Evolutionary conservation across 2,888 invertebrate genomes (phyloP).

Genomic region (Metalampra italica): DNA sequence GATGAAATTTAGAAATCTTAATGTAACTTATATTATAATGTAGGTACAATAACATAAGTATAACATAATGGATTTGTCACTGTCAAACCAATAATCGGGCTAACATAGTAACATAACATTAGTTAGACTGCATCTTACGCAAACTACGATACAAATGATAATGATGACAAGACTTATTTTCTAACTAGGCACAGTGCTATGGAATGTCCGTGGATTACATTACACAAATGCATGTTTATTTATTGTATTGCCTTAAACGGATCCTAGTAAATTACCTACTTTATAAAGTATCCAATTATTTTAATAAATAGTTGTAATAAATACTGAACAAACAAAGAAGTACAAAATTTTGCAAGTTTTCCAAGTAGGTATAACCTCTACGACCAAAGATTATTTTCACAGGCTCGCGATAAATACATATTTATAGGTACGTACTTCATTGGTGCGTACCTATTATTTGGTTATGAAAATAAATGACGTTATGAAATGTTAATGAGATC

Average conservation of each 20-base stretch:
- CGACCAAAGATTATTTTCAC: too few relatives aligned
- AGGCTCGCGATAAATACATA: too few relatives aligned
- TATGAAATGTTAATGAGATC: slow-evolving; percentile 11
- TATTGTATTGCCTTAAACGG: slow-evolving; percentile 2
- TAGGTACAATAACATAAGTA: too few relatives aligned
- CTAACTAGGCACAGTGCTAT: background rate
- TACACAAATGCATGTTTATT: background rate
- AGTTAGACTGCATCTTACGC: background rate
- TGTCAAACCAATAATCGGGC: too few relatives aligned
- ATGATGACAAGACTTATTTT: background rate
- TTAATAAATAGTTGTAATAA: background rate
- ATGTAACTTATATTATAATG: too few relatives aligned
- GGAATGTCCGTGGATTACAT: background rate
- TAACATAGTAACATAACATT: too few relatives aligned
- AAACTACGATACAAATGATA: background rate
- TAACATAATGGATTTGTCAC: too few relatives aligned
- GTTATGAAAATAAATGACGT: too few relatives aligned
- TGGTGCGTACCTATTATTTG: background rate
- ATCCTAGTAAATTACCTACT: background rate
- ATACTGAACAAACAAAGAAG: background rate
- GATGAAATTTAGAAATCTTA: too few relatives aligned
- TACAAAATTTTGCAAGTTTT: too few relatives aligned
- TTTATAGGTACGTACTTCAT: too few relatives aligned
- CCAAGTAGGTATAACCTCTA: too few relatives aligned
- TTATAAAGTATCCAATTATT: slow-evolving; percentile 2